phyloP scores from a whole-genome alignment of 2,113 vertebrate species.

The Cyanoliseus patagonus region DNA sequence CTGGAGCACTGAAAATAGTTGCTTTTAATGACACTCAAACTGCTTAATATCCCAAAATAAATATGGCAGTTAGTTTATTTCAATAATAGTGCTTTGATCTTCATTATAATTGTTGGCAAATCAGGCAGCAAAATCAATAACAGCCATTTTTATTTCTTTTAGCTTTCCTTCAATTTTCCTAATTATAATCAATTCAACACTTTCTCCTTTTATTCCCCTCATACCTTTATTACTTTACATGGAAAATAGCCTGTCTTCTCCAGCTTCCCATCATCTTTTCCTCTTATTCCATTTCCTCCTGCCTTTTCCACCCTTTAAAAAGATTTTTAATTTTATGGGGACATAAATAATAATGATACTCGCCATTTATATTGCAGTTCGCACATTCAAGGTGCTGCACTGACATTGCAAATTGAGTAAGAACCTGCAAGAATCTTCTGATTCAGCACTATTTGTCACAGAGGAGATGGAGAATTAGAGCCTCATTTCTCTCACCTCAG shows the following conservation, averaged over 20 bases:
- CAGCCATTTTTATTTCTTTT: background rate
- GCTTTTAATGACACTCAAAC: background rate
- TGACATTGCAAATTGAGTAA: constrained; percentile 40
- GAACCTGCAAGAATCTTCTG: constrained; percentile 25
- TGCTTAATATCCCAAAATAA: background rate
- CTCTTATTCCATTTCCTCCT: background rate
- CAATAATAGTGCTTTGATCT: background rate
- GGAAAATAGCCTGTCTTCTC: background rate
- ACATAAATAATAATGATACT: constrained; percentile 27
- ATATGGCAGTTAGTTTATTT: background rate
- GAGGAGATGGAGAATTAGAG: constrained; percentile 27
- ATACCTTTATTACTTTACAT: background rate
- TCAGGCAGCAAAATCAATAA: background rate
- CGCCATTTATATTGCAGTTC: constrained; percentile 22
- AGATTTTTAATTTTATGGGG: constrained; percentile 33
- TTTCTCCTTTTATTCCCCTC: background rate
- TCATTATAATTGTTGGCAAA: background rate
- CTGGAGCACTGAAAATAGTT: background rate
- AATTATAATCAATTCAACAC: background rate
- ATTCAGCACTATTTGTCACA: constrained; percentile 46
- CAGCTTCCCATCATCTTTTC: background rate
- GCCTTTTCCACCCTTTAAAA: background rate
- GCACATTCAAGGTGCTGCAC: background rate
- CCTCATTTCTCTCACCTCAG: background rate
- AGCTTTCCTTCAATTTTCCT: background rate